phyloP scores from a whole-genome alignment of 2,888 invertebrate genomes.

The Ophonus ardosiacus region DNA sequence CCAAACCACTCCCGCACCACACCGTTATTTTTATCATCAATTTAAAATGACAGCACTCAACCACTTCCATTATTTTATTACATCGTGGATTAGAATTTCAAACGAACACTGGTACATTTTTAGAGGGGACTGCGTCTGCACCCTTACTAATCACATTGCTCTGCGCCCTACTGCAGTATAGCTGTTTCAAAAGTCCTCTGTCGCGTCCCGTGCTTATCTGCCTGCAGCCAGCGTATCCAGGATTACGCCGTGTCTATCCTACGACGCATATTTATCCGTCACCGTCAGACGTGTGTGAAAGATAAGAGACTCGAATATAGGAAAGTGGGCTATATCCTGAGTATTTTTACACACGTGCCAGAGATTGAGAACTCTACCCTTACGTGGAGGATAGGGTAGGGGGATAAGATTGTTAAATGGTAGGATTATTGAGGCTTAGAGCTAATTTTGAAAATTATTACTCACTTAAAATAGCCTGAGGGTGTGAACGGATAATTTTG shows the following conservation, averaged over 20 bases:
- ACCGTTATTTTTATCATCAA: not conserved
- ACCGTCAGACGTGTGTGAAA: not conserved
- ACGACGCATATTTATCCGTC: constrained; percentile 37
- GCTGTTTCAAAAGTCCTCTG: not conserved
- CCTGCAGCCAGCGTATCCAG: not conserved
- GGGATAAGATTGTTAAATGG: not conserved
- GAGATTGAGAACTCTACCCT: not conserved
- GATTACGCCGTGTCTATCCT: constrained; percentile 3
- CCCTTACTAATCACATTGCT: not conserved
- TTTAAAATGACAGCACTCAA: not conserved
- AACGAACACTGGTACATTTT: not conserved
- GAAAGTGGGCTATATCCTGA: too few relatives aligned
- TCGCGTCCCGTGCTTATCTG: not conserved
- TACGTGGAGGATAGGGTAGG: not conserved
- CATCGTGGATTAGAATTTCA: not conserved
- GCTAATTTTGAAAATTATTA: not conserved
- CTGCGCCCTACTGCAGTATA: not conserved
- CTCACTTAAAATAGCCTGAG: not conserved
- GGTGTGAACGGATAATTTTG: too few relatives aligned
- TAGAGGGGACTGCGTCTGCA: not conserved
- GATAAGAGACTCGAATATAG: not conserved
- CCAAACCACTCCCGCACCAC: too few relatives aligned
- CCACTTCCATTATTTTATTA: not conserved
- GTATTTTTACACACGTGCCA: not conserved
- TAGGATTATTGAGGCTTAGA: not conserved